Base-by-base conservation (phyloP, 2,797 vertebrate genomes). In the Perodicticus potto region DNA sequence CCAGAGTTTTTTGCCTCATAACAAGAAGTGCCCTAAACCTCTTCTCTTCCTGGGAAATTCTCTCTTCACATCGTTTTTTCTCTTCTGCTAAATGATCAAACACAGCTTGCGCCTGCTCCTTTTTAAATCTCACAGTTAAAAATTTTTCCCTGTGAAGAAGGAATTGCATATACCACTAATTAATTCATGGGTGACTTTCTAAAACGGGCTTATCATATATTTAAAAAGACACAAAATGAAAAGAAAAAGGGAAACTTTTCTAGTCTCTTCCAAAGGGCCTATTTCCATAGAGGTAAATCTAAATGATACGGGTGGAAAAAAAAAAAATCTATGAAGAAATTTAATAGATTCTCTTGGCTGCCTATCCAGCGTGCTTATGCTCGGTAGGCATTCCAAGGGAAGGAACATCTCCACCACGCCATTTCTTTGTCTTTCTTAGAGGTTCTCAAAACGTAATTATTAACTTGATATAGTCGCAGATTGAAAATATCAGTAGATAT, bases 41-140 rank as follows among this genome's bases (percentile, higher is more conserved):
- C 98, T 98, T 97, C 65, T 96, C 91, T 94, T 98, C 98, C 37
- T 96, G 96, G 77, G 95, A 97, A 85, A 98, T 90, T 96, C 98
- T 99, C 95, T 98, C 97, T 83, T 98, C 97, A 95, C 97, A 98
- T 96, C 90, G 90, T 96, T 94, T 97, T 94, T 98, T 95, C 86
- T 99, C 98, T 93, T 97, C 95, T 94, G 97, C 73, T 91, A 99
- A 95, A 94, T 98, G 98, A 97, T 98, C 98, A 97, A 98, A 98
- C 86, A 99, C 12, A 65, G 91, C 78, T 94, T 98, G 98, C 89
- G 97, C 32, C 22, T 98, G 98, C 87, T 98, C 98, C 85, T 98
- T 97, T 97, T 98, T 99, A 97, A 98, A 99, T 91, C 92, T 97
- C 92, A 97, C 16, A 84, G 0, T 27, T 55, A 22, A 5, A 87